Conservation (phyloP, 2,888 invertebrate genomes). For the Tanypteryx hageni region DNA sequence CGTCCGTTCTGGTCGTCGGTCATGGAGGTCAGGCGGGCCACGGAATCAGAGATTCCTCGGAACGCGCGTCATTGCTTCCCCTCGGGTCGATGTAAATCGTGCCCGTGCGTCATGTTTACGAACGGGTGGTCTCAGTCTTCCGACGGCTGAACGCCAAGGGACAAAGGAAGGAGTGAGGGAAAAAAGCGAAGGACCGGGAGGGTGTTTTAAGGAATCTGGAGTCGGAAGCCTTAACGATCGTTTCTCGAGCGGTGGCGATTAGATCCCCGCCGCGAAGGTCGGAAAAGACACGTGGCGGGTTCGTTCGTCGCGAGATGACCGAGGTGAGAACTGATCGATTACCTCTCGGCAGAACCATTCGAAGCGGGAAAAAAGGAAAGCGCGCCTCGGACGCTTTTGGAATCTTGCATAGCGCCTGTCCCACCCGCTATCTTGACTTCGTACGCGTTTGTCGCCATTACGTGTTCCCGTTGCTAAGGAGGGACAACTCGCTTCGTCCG, state of each 20-base stretch:
- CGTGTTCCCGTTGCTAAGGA: too few species aligned
- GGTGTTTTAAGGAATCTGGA: too few species aligned
- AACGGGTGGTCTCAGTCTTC: conserved; percentile 4
- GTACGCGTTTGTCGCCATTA: background rate
- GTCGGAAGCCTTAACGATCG: too few species aligned
- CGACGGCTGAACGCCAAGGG: background rate
- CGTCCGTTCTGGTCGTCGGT: conserved; percentile 23
- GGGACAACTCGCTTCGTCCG: too few species aligned
- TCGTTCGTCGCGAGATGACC: background rate
- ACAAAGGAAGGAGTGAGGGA: background rate
- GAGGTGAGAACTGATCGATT: conserved; percentile 27
- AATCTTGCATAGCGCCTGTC: too few species aligned
- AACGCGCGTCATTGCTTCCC: background rate
- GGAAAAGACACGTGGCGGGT: background rate
- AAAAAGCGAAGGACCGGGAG: background rate
- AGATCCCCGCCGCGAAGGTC: background rate
- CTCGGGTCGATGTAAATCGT: conserved; percentile 1
- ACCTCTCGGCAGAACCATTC: background rate
- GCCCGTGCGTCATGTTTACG: conserved; percentile 1
- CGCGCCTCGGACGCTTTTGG: too few species aligned
- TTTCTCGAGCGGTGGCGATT: background rate
- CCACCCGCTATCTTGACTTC: background rate
- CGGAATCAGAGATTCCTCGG: background rate
- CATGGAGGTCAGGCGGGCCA: background rate
- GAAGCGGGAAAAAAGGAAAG: background rate